Conservation (phyloP, 2,888 invertebrate genomes). For the Chrysomela aeneicollis region DNA sequence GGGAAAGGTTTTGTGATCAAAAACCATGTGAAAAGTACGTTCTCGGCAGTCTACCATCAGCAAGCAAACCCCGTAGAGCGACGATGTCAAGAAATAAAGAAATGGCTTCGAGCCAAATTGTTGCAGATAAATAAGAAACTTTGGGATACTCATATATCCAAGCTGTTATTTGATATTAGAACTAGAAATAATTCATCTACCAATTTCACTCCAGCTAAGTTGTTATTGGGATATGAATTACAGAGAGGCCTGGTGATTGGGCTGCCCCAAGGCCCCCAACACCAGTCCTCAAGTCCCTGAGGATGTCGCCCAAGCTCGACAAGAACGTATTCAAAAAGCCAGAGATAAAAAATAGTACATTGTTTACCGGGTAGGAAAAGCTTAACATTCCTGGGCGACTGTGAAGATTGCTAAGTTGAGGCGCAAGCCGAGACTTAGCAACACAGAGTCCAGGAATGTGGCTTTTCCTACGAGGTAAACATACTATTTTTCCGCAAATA, state of each 20-base stretch:
- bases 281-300: too few relatives aligned
- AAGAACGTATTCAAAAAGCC: too few relatives aligned
- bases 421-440: too few relatives aligned
- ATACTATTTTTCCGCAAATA: too few relatives aligned
- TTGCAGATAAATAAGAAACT: neutral
- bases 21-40: neutral
- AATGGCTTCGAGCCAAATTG: neutral
- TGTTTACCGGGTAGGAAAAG: too few relatives aligned
- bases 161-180: neutral
- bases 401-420: too few relatives aligned
- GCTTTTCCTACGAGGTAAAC: too few relatives aligned
- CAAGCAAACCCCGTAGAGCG: slow-evolving; percentile 1
- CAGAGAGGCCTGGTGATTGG: neutral
- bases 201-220: neutral
- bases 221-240: neutral
- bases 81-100: neutral
- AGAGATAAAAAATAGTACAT: neutral
- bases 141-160: neutral
- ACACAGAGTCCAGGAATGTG: too few relatives aligned
- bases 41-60: neutral
- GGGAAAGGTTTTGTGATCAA: neutral
- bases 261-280: too few relatives aligned
- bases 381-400: too few relatives aligned
- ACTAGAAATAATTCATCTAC: neutral
- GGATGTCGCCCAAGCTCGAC: too few relatives aligned